Base-by-base conservation (phyloP, 1,140 invertebrate species). In the Phthorimaea operculella region DNA sequence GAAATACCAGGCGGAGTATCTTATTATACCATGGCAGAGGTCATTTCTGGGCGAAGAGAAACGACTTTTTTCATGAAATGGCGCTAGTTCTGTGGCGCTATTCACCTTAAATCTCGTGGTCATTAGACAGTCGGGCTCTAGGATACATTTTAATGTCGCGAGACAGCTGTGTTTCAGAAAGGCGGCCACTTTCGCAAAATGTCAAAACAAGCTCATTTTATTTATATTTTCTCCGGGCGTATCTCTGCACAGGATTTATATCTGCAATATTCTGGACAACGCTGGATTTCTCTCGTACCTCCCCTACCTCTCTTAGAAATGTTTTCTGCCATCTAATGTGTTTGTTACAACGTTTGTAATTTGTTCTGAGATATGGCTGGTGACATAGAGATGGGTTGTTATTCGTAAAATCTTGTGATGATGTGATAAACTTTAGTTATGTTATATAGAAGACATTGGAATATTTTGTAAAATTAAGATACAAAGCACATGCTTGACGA, bases 21-120 rank as follows among this genome's bases (percentile, higher is more conserved):
- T n/a, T n/a, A n/a, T n/a, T n/a, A n/a, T n/a, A n/a, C n/a, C n/a
- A n/a, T n/a, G n/a, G n/a, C n/a, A n/a, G n/a, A n/a, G n/a, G n/a
- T n/a, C n/a, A n/a, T n/a, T n/a, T n/a, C n/a, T n/a, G n/a, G n/a
- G n/a, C n/a, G n/a, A n/a, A n/a, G n/a, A n/a, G n/a, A n/a, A n/a
- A n/a, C n/a, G n/a, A n/a, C n/a, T n/a, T n/a, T n/a, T n/a, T n/a
- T n/a, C n/a, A n/a, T n/a, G n/a, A n/a, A n/a, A n/a, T n/a, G n/a
- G n/a, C n/a, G n/a, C n/a, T n/a, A n/a, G n/a, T n/a, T n/a, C n/a
- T n/a, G n/a, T n/a, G n/a, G n/a, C n/a, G n/a, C n/a, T n/a, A n/a
- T n/a, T n/a, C n/a, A n/a, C n/a, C 21, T 74, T 68, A 68, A 75
- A 74, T 75, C 72, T 72, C 58, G 62, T 54, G 63, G 69, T 77